phyloP scores from a whole-genome alignment of 2,888 invertebrate genomes.

The Cerastoderma edule region DNA sequence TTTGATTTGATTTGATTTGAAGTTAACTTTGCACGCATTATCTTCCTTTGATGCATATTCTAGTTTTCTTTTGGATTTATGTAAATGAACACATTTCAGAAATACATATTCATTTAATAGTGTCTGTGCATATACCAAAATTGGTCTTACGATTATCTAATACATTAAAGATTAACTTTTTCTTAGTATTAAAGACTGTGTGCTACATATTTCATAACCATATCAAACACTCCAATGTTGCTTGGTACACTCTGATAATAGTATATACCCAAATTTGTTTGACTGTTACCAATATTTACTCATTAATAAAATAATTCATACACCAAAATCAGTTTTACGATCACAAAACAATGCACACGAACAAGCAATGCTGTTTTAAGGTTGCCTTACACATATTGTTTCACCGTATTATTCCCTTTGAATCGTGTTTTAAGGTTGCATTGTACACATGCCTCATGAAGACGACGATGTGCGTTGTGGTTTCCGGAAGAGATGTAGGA shows the following conservation, averaged over 20 bases:
- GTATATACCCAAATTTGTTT: background rate
- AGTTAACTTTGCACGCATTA: no score
- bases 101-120: background rate
- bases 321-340: background rate
- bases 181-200: background rate
- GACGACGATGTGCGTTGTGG: constrained; percentile 37
- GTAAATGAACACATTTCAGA: no score
- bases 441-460: constrained; percentile 57
- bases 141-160: background rate
- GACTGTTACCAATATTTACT: background rate
- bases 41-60: no score
- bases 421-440: constrained; percentile 34
- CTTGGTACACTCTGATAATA: no score
- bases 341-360: background rate
- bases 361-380: background rate
- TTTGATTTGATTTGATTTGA: no score
- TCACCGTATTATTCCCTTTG: background rate
- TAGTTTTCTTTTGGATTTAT: no score
- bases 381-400: background rate
- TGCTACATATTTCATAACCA: no score
- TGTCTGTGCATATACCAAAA: background rate
- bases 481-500: constrained; percentile 30
- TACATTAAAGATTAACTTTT: background rate
- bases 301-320: background rate
- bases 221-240: no score